Conservation (phyloP, 2,113 vertebrate species). For the Grammomys dolichurus region DNA sequence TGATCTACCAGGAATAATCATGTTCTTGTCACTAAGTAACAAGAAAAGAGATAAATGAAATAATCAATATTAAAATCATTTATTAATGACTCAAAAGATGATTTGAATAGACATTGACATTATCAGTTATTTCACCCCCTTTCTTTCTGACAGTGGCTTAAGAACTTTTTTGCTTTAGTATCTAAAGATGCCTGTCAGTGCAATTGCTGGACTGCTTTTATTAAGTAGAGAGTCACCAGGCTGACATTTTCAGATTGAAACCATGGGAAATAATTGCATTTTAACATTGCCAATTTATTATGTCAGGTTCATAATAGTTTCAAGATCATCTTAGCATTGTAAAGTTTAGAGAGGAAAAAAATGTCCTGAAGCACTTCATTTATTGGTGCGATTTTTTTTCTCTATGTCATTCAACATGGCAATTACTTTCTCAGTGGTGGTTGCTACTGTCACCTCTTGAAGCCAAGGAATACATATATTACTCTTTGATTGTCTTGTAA, state of each 20-base stretch:
- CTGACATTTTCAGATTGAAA: conserved; percentile 72
- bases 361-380: neutral
- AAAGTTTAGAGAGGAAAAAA: conserved; percentile 57
- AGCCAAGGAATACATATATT: neutral
- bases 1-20: neutral
- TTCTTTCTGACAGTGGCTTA: conserved; percentile 16
- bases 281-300: conserved; percentile 70
- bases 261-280: conserved; percentile 71
- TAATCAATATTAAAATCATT: neutral
- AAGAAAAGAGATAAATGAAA: conserved; percentile 12
- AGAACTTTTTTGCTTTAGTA: neutral
- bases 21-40: neutral
- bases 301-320: conserved; percentile 64
- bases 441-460: neutral
- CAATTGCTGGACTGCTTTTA: conserved; percentile 28
- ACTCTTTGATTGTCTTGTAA: neutral
- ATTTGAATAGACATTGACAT: conserved; percentile 49
- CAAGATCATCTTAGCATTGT: conserved; percentile 56
- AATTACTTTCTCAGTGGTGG: conserved; percentile 26
- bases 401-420: neutral
- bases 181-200: conserved; percentile 34
- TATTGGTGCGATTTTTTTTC: neutral
- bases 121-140: neutral
- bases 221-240: conserved; percentile 25
- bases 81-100: neutral